Base-by-base conservation (phyloP, 2,113 vertebrate species). In the Gobio gobio region DNA sequence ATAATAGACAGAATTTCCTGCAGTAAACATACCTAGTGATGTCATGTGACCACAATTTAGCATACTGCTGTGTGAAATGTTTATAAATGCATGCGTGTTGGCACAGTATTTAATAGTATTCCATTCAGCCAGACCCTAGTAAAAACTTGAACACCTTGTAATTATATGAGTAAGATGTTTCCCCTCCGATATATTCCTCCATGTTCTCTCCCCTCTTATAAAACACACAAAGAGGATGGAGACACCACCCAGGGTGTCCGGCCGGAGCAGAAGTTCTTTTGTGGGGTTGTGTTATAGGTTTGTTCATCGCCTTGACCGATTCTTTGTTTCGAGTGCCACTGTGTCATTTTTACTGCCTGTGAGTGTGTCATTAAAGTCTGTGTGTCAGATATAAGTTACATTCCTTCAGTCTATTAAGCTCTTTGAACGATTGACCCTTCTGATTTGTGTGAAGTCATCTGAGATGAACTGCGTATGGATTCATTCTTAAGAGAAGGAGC, bases 351-450 rank as follows among this genome's bases (percentile, higher is more conserved):
- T 47, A 59, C 51, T 43, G 70, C 33, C 6, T 59, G 45, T 7
- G 10, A 33, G n/a, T 56, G 33, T 75, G 63, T 43, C 12, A 7
- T 77, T 33, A 43, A 56, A 40, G 33, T 33, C 74, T 68, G 54
- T 72, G 49, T 83, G 36, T 47, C 58, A 73, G 75, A 87, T 70
- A 72, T 59, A 56, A 73, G 75, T 75, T 74, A 29, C 58, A 51
- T 66, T 47, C 58, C 33, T 13, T 36, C 68, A 66, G 47, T 73
- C 77, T 70, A 56, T 80, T 83, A 74, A 83, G 68, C 76, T 40
- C 22, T 56, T 78, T 82, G 78, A 88, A 88, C 79, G 59, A 78
- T 13, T 86, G 68, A 88, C 84, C 84, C 26, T 85, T 77, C 68
- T 58, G 76, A 76, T 80, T 87, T 81, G 77, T 81, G 68, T 74